Conservation (phyloP, 1,140 invertebrate genomes). For the Glossosoma conforme region DNA sequence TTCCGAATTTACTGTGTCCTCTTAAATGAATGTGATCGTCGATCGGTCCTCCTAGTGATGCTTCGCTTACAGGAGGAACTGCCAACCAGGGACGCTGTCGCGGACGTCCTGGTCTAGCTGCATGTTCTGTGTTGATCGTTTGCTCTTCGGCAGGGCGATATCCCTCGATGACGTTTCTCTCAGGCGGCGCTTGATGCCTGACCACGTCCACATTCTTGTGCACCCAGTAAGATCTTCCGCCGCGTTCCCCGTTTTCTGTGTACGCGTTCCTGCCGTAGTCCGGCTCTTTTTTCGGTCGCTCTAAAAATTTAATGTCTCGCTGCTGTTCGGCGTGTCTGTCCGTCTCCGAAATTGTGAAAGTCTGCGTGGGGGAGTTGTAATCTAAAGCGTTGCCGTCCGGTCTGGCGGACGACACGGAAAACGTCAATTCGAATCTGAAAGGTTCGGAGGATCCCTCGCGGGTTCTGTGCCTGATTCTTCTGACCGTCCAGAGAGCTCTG, state of each 20-base stretch:
- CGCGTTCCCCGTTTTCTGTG: not conserved
- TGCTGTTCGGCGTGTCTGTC: not conserved
- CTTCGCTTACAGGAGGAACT: too few relatives aligned
- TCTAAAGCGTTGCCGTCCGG: conserved; percentile 38
- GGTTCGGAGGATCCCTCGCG: conserved; percentile 39
- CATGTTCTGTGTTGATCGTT: too few relatives aligned
- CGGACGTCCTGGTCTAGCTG: not conserved
- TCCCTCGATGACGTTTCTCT: too few relatives aligned
- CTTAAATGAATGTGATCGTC: too few relatives aligned
- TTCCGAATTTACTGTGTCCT: conserved; percentile 15
- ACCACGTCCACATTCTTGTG: conserved; percentile 16
- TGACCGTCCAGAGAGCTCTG: conserved; percentile 58
- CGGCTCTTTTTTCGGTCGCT: not conserved
- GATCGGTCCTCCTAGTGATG: too few relatives aligned
- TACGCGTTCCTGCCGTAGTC: conserved; percentile 5
- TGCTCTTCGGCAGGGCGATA: too few relatives aligned
- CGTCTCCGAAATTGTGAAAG: conserved; percentile 43
- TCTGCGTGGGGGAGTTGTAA: conserved; percentile 43
- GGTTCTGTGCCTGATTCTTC: conserved; percentile 57
- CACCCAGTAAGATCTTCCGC: conserved; percentile 14
- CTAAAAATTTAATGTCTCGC: too few relatives aligned
- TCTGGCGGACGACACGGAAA: conserved; percentile 53
- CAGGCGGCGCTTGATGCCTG: not conserved
- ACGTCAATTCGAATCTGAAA: conserved; percentile 59
- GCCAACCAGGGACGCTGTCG: conserved; percentile 9